Evolutionary conservation across 2,797 vertebrate genomes (phyloP).

Genomic region (Anisognathus igniventris): DNA sequence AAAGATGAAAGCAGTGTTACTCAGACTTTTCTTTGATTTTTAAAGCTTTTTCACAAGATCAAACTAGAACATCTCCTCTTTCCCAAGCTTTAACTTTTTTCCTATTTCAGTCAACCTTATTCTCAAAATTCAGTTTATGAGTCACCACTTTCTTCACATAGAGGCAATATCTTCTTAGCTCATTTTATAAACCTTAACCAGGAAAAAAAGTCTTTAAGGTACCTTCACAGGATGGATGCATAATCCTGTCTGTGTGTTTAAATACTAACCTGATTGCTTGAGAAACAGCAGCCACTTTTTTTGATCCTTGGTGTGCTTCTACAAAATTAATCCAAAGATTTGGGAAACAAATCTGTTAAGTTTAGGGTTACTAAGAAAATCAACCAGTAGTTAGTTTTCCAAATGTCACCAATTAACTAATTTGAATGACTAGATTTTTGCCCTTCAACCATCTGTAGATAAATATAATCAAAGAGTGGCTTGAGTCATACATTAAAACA

Average conservation of each 20-base stretch:
- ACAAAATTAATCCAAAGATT: neutral
- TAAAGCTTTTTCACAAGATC: neutral
- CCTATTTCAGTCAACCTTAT: neutral
- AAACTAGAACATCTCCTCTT: neutral
- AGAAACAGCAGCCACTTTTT: neutral
- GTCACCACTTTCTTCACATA: neutral
- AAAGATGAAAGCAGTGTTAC: conserved; percentile 20
- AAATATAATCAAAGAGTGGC: neutral
- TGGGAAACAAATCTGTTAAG: neutral
- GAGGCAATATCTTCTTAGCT: neutral
- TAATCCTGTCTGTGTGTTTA: neutral
- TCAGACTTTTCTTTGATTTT: conserved; percentile 20
- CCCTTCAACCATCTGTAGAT: conserved; percentile 16
- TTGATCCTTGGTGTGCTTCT: neutral
- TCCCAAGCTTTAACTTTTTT: neutral
- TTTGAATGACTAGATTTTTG: neutral
- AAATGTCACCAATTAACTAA: neutral
- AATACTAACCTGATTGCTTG: neutral
- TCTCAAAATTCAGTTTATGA: conserved; percentile 20
- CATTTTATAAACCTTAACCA: neutral
- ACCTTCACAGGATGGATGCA: neutral
- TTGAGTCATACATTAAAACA: conserved; percentile 1
- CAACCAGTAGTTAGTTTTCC: neutral
- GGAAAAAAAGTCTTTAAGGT: neutral
- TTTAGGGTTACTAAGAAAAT: neutral